Percentiles rank a stretch among this genome's conserved stretches.
Evolutionary conservation across 92 coral and sea anemone genomes (phyloP).

Genomic region (Palythoa caribaeorum): DNA sequence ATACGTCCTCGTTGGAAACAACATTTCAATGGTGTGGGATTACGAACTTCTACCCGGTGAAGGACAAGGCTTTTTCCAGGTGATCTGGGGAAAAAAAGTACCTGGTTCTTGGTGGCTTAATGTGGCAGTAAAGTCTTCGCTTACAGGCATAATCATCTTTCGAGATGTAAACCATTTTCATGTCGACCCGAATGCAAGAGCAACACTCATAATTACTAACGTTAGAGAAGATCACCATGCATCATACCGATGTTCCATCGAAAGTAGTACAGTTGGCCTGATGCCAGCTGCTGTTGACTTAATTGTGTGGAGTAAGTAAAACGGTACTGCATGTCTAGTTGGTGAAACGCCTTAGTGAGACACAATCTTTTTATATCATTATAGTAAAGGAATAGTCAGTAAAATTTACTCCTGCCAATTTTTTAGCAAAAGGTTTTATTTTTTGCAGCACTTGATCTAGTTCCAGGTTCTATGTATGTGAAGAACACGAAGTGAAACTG

Average conservation of each 20-base stretch:
- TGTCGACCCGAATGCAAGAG: constrained; percentile 41
- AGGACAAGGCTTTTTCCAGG: constrained; percentile 63
- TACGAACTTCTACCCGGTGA: constrained; percentile 52
- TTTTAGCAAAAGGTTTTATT: no score
- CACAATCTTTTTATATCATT: no score
- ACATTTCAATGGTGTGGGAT: constrained; percentile 60
- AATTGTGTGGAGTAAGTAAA: constrained; percentile 68
- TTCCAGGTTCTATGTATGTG: no score
- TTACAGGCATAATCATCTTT: constrained; percentile 54
- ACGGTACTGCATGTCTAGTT: background rate
- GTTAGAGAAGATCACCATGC: constrained; percentile 67
- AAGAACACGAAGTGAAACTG: no score
- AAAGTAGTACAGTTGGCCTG: constrained; percentile 64
- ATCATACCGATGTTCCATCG: constrained; percentile 69
- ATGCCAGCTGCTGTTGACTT: constrained; percentile 66
- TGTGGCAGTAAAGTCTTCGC: constrained; percentile 63
- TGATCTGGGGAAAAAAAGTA: constrained; percentile 56
- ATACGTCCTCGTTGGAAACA: constrained; percentile 51
- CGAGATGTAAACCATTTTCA: constrained; percentile 48
- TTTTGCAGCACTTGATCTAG: no score
- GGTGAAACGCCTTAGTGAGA: no score
- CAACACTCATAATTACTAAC: constrained; percentile 55
- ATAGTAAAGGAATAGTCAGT: no score
- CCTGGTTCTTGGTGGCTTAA: constrained; percentile 51
- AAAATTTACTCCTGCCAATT: no score